These are phyloP conservation scores for Heterohyrax brucei DNA, from an alignment of 2,797 vertebrate species.

Conservation along the genomic window DNA sequence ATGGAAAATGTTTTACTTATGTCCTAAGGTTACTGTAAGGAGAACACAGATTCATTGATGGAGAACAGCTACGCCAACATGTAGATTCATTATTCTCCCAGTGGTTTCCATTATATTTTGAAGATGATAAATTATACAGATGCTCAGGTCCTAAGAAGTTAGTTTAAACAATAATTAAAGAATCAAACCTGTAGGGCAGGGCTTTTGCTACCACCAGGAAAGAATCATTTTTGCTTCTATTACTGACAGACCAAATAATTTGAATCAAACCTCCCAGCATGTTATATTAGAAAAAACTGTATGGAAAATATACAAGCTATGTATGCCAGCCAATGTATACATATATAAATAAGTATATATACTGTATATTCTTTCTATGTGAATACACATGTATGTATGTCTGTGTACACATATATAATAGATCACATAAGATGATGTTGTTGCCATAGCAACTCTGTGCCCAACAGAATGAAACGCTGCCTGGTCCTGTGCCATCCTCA, in stretches of 20 bases:
- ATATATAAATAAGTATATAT: too few relatives aligned
- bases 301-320: not conserved
- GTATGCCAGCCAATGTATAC: too few relatives aligned
- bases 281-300: not conserved
- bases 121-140: conserved; percentile 16
- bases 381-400: too few relatives aligned
- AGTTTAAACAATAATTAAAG: conserved; percentile 51
- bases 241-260: conserved; percentile 12
- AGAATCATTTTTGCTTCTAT: not conserved
- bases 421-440: too few relatives aligned
- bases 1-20: not conserved
- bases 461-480: too few relatives aligned
- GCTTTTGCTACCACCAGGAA: conserved; percentile 35
- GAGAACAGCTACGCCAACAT: not conserved
- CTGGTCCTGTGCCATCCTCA: too few relatives aligned
- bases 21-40: not conserved
- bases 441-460: too few relatives aligned
- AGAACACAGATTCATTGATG: not conserved
- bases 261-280: not conserved
- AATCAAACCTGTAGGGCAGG: not conserved
- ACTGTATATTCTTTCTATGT: not conserved
- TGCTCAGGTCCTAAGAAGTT: conserved; percentile 9
- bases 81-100: not conserved
- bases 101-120: conserved; percentile 27
- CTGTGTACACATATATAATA: too few relatives aligned